These are phyloP conservation scores for Papilio xuthus DNA, from an alignment of 1,140 invertebrate species.

Conservation along the genomic window DNA sequence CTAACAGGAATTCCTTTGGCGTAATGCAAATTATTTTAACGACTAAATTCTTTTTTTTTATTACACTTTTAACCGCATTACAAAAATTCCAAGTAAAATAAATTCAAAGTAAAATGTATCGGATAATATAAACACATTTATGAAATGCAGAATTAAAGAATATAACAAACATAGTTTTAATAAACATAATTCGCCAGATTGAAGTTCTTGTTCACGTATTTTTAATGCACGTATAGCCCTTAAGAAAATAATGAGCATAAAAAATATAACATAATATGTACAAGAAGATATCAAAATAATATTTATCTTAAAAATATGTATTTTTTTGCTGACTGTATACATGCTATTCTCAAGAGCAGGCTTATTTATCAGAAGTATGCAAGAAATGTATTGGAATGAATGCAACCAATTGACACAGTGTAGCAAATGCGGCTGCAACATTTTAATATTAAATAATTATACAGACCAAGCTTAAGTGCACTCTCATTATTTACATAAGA, in stretches of 20 bases:
- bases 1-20: not conserved
- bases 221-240: not conserved
- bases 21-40: not conserved
- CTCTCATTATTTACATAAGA: not conserved
- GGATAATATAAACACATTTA: not conserved
- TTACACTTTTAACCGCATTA: not conserved
- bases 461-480: constrained; percentile 33
- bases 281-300: not conserved
- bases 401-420: not conserved
- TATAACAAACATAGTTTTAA: not conserved
- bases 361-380: not conserved
- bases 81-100: too few relatives aligned
- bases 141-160: not conserved
- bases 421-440: constrained; percentile 11
- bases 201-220: not conserved
- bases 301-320: not conserved
- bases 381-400: not conserved
- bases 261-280: not conserved
- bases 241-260: not conserved
- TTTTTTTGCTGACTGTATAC: not conserved
- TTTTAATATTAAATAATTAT: not conserved
- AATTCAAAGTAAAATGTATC: not conserved
- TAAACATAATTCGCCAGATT: not conserved
- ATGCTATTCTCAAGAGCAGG: not conserved
- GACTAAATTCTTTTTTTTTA: not conserved